A percentile compares a stretch with the other conserved stretches of the same genome.
These are phyloP conservation scores for Penaeus vannamei DNA, from an alignment of 1,140 invertebrate genomes.

Conservation along the genomic window DNA sequence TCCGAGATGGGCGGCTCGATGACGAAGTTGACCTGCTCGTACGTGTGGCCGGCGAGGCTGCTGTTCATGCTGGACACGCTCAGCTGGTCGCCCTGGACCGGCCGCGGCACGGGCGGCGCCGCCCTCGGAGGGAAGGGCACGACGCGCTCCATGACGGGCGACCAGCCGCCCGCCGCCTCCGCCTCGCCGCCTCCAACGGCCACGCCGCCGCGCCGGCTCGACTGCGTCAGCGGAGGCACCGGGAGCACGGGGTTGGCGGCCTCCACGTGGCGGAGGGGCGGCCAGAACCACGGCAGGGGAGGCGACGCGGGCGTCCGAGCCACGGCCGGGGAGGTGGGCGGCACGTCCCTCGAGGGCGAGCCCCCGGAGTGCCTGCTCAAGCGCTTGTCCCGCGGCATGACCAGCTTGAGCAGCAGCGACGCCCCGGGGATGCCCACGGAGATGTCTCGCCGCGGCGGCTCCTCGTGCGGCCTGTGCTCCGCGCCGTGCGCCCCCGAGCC, in stretches of 20 bases:
- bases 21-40: conserved; percentile 60
- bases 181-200: conserved; percentile 46
- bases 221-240: not conserved
- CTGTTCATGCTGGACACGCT: conserved; percentile 58
- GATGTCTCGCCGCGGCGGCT: conserved; percentile 20
- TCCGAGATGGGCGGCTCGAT: conserved; percentile 58
- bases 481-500: not conserved
- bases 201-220: not conserved
- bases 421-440: conserved; percentile 53
- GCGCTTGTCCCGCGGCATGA: conserved; percentile 57
- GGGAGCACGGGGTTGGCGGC: conserved; percentile 16
- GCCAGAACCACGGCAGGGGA: conserved; percentile 57
- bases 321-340: not conserved
- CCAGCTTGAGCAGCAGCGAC: conserved; percentile 47
- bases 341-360: conserved; percentile 36
- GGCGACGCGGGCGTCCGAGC: conserved; percentile 34
- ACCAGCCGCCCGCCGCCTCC: conserved; percentile 18
- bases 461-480: conserved; percentile 32
- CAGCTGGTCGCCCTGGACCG: conserved; percentile 52
- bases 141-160: conserved; percentile 6
- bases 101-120: conserved; percentile 53
- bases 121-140: conserved; percentile 58
- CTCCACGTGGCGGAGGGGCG: conserved; percentile 56
- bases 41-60: conserved; percentile 60
- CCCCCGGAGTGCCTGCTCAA: conserved; percentile 59